Base-by-base conservation (phyloP, 2,797 vertebrate species). In the Rhodeus uyekii region DNA sequence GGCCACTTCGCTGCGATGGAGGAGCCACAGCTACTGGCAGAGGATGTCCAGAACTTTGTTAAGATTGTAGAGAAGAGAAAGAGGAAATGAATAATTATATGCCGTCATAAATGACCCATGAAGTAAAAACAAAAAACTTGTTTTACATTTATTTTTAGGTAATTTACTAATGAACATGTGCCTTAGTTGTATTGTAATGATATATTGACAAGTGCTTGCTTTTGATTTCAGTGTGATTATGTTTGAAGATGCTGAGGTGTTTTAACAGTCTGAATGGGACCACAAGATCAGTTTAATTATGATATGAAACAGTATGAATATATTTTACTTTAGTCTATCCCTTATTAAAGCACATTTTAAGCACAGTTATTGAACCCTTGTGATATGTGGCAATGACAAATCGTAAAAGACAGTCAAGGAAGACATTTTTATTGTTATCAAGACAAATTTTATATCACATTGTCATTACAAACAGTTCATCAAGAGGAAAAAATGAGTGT, bases 1-100 rank as follows among this genome's bases (percentile, higher is more conserved):
- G 96, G 96, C 2, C 96, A 97, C 83, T 98, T 97, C 74, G 95
- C 95, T n/a, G 96, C 96, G 65, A 96, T 98, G 92, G 95, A 98
- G 78, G 96, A 97, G 87, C 96, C 96, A 1, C 89, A 90, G 83
- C 91, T 97, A 83, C 91, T 97, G 90, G 96, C 95, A 4, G 90
- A 94, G 76, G 96, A 98, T 86, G 91, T 98, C 82, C 92, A 93
- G 76, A 92, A 89, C 27, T 97, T 98, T 87, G 91, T 90, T 32
- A 93, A 89, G 83, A 92, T 83, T 14, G 92, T 96, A 64, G 95
- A 97, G 88, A 91, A 90, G 80, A 83, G 88, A 81, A 85, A 76
- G 48, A 80, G 85, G 8, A 53, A 85, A 53, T 74, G 55, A 84
- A 36, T 8, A 12, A n/a, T 22, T 27, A 14, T 13, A 22, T 29